These are phyloP conservation scores for Eudemis profundana DNA, from an alignment of 2,888 invertebrate genomes.

Conservation along the genomic window DNA sequence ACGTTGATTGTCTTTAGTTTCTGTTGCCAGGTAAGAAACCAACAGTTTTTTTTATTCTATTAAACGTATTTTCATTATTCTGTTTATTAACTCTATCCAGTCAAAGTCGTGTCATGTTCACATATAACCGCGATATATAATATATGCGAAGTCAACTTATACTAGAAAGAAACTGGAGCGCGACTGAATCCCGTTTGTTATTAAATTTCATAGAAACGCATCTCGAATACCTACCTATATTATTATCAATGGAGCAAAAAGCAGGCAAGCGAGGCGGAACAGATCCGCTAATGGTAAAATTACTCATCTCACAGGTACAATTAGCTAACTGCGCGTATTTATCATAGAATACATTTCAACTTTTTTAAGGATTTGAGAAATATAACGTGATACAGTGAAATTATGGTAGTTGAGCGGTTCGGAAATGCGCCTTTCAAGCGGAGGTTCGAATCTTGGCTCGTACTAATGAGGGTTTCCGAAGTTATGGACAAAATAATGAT, in stretches of 20 bases:
- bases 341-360: neutral
- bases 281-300: constrained; percentile 44
- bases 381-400: too few species aligned
- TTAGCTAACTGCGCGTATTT: neutral
- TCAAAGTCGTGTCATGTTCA: neutral
- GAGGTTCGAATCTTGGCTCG: too few species aligned
- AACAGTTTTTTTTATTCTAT: neutral
- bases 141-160: constrained; percentile 31
- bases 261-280: constrained; percentile 45
- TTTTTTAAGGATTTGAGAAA: neutral
- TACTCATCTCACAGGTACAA: constrained; percentile 28
- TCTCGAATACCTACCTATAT: constrained; percentile 43
- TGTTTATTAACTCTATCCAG: neutral
- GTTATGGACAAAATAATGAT: too few species aligned
- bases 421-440: too few species aligned
- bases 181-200: constrained; percentile 55
- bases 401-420: too few species aligned
- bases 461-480: too few species aligned
- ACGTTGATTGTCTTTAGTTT: too few species aligned
- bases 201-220: constrained; percentile 52
- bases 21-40: too few species aligned
- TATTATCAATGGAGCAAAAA: constrained; percentile 48
- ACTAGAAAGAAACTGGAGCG: constrained; percentile 52
- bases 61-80: neutral
- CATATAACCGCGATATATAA: constrained; percentile 2